A percentile compares a stretch with the other conserved stretches of the same genome.
Evolutionary conservation across 2,888 invertebrate genomes (phyloP).

Genomic region (Alsophila aescularia): DNA sequence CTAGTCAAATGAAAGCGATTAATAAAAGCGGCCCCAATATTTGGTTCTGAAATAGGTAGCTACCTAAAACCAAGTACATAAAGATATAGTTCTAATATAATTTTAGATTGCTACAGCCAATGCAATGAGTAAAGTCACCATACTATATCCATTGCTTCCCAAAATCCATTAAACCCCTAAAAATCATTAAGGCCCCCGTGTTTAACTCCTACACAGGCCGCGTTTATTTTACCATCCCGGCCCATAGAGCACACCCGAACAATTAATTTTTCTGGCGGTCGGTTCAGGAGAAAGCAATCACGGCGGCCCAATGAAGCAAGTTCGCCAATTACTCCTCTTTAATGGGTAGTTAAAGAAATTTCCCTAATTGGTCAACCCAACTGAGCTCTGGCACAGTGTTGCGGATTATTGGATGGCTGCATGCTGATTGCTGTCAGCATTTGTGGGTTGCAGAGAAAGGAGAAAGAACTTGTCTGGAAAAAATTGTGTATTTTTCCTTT

Average conservation of each 20-base stretch:
- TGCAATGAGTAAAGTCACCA: neutral
- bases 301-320: slow-evolving; percentile 72
- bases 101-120: neutral
- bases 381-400: slow-evolving; percentile 41
- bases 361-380: slow-evolving; percentile 64
- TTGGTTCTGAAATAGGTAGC: no score
- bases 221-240: slow-evolving; percentile 40
- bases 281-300: slow-evolving; percentile 69
- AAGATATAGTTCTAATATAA: no score
- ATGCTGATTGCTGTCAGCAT: slow-evolving; percentile 3
- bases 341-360: slow-evolving; percentile 71
- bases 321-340: slow-evolving; percentile 74
- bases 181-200: slow-evolving; percentile 44
- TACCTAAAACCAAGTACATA: no score
- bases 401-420: slow-evolving; percentile 34
- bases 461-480: neutral
- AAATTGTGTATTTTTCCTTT: neutral
- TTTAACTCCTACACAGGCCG: slow-evolving; percentile 46
- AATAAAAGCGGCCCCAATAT: no score
- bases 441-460: neutral
- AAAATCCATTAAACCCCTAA: slow-evolving; percentile 34
- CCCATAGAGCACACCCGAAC: slow-evolving; percentile 56
- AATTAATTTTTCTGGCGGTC: slow-evolving; percentile 66
- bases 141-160: slow-evolving; percentile 16
- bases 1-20: no score